These are phyloP conservation scores for Drosophila prostipennis DNA, from an alignment of 2,888 invertebrate genomes.

Conservation along the genomic window DNA sequence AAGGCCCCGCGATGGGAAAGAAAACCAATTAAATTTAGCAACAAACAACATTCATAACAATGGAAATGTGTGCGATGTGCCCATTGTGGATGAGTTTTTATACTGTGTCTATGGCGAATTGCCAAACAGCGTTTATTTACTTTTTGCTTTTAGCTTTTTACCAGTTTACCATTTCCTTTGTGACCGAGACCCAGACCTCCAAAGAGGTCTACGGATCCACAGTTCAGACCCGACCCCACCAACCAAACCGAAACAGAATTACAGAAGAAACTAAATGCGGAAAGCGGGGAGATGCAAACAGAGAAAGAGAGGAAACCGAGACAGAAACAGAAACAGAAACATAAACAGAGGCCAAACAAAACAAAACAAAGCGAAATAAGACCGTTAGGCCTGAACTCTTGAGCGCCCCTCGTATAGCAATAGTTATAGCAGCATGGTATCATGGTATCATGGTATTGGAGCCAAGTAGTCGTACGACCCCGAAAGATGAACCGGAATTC, in stretches of 20 bases:
- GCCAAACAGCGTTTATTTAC: constrained; percentile 30
- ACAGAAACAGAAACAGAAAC: not conserved
- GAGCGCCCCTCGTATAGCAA: constrained; percentile 25
- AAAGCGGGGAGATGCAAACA: not conserved
- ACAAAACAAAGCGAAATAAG: not conserved
- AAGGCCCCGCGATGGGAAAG: constrained; percentile 34
- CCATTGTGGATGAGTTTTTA: constrained; percentile 25
- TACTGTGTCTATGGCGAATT: constrained; percentile 17
- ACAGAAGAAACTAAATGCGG: not conserved
- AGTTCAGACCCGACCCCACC: too few relatives aligned
- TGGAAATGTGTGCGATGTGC: constrained; percentile 62
- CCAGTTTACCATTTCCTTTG: constrained; percentile 38
- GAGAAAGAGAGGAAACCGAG: too few relatives aligned
- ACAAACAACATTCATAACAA: constrained; percentile 59
- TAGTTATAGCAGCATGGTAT: not conserved
- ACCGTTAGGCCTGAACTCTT: constrained; percentile 45
- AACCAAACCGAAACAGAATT: not conserved
- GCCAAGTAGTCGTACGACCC: constrained; percentile 25
- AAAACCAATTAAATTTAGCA: constrained; percentile 44
- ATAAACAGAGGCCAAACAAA: constrained; percentile 3
- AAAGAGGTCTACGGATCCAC: constrained; percentile 6
- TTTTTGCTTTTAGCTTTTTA: constrained; percentile 18
- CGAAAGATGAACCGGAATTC: constrained; percentile 48
- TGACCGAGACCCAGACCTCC: constrained; percentile 34
- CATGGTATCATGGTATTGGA: not conserved